These are phyloP conservation scores for Drosophila villosipedis DNA, from an alignment of 2,888 invertebrate genomes.

Conservation along the genomic window DNA sequence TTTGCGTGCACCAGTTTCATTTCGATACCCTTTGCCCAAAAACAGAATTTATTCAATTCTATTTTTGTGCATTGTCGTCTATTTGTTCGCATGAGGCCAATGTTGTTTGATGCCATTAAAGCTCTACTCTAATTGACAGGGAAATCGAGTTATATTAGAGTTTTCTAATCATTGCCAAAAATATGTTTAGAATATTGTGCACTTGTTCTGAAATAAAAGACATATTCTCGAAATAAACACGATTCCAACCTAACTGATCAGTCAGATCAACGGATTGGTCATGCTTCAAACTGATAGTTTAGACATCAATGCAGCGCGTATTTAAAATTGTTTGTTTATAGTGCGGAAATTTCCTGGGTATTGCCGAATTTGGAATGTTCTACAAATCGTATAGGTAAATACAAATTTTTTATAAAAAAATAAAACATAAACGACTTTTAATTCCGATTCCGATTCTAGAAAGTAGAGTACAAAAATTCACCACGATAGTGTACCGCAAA, in stretches of 20 bases:
- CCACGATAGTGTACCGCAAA: neutral
- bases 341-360: neutral
- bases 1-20: slow-evolving; percentile 7
- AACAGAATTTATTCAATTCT: neutral
- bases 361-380: too few species aligned
- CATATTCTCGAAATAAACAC: neutral
- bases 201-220: neutral
- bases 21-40: neutral
- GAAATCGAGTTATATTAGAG: neutral
- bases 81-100: neutral
- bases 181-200: neutral
- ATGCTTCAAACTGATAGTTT: neutral
- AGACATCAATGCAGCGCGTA: neutral
- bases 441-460: neutral
- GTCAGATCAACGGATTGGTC: neutral
- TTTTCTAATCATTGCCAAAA: neutral
- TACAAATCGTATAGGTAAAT: fast-evolving
- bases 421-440: neutral
- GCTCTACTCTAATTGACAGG: neutral
- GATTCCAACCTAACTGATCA: neutral
- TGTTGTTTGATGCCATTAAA: neutral
- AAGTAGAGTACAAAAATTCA: neutral
- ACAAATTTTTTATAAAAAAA: neutral
- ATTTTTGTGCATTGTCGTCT: neutral
- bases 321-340: neutral